These are phyloP conservation scores for Copsychus sechellarum DNA, from an alignment of 2,113 vertebrate genomes.

Conservation along the genomic window DNA sequence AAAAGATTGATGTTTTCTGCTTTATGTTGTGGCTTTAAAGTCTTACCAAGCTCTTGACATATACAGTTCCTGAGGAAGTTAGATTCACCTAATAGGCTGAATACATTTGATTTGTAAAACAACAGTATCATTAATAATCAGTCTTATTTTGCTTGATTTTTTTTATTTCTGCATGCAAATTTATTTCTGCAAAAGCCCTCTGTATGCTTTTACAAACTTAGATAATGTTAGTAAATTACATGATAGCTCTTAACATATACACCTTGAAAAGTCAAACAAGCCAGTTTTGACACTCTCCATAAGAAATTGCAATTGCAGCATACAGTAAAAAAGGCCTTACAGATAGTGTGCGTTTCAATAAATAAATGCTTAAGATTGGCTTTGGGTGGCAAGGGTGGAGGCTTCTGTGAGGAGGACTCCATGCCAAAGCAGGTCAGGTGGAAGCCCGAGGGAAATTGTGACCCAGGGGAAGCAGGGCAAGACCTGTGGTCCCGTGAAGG, in stretches of 20 bases:
- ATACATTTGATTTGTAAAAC: conserved; percentile 1
- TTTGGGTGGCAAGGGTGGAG: background rate
- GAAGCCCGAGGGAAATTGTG: fast-evolving
- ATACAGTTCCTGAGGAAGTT: background rate
- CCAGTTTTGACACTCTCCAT: background rate
- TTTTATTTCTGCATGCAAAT: background rate
- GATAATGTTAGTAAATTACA: background rate
- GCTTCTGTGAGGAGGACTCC: background rate
- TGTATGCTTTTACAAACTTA: background rate
- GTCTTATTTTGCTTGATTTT: background rate
- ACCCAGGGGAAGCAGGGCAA: background rate
- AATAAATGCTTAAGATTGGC: background rate
- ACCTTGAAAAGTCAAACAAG: background rate
- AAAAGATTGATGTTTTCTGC: background rate
- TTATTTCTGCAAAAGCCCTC: too few species aligned
- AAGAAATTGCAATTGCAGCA: background rate
- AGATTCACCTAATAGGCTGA: background rate
- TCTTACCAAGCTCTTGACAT: background rate
- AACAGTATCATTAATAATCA: background rate
- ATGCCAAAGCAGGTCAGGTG: background rate
- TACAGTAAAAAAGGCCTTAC: background rate
- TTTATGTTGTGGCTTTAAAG: background rate
- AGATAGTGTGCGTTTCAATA: background rate
- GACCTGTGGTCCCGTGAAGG: background rate
- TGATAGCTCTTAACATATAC: background rate